Percentiles rank a stretch among this genome's conserved stretches.
These are phyloP conservation scores for Drosophila cardini DNA, from an alignment of 1,140 invertebrate genomes.

Conservation along the genomic window DNA sequence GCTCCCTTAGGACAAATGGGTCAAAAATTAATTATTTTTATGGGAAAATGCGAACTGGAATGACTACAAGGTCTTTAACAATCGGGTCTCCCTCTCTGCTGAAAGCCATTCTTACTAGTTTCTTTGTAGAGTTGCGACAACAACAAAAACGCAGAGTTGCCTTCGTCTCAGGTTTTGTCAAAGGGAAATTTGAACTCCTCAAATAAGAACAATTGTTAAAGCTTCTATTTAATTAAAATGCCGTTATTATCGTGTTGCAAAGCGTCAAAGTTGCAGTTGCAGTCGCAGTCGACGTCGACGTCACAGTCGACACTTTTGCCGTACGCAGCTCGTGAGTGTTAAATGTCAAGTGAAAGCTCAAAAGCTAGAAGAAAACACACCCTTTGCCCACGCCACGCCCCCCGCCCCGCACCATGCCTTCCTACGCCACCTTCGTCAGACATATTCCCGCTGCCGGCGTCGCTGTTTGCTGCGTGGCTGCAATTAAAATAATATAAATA, in stretches of 20 bases:
- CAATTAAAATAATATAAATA: slow-evolving; percentile 64
- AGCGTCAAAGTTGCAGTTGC: slow-evolving; percentile 1
- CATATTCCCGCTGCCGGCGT: slow-evolving; percentile 3
- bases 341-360: slow-evolving; percentile 22
- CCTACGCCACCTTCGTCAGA: neutral
- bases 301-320: slow-evolving; percentile 5
- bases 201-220: slow-evolving; percentile 4
- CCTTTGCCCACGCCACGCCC: neutral
- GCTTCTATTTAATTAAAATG: slow-evolving; percentile 64
- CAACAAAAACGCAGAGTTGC: neutral
- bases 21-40: no score
- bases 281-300: slow-evolving; percentile 2
- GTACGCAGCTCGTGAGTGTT: slow-evolving; percentile 20
- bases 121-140: no score
- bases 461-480: slow-evolving; percentile 34
- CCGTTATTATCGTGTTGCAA: slow-evolving; percentile 43
- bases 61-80: no score
- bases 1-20: no score
- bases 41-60: no score
- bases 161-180: slow-evolving; percentile 13
- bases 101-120: no score
- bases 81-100: no score
- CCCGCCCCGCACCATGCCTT: neutral
- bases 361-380: slow-evolving; percentile 13
- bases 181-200: slow-evolving; percentile 1